A percentile compares a stretch with the other conserved stretches of the same genome.
phyloP scores from a whole-genome alignment of 2,113 vertebrate genomes.

The Psilopogon haemacephalus region DNA sequence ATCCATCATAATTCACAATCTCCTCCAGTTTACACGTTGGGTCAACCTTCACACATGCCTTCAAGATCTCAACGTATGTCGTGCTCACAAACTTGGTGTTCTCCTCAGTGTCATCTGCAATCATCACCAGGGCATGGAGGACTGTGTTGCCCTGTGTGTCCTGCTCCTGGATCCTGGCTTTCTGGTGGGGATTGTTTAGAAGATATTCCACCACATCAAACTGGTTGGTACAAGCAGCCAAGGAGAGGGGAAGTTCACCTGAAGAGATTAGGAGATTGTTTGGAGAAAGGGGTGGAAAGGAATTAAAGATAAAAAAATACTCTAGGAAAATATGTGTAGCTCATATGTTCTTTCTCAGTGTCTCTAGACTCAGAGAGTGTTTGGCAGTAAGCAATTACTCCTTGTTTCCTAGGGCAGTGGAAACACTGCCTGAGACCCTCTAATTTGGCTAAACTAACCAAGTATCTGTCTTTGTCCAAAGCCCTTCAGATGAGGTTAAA shows the following conservation, averaged over 20 bases:
- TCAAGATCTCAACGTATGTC: conserved; percentile 86
- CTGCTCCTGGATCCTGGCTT: conserved; percentile 67
- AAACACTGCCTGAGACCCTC: not conserved
- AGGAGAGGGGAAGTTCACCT: conserved; percentile 93
- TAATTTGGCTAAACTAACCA: not conserved
- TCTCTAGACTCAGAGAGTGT: not conserved
- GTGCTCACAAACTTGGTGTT: conserved; percentile 84
- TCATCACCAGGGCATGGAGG: conserved; percentile 88
- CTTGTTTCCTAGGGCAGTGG: not conserved
- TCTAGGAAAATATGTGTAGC: not conserved
- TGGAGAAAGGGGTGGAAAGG: not conserved
- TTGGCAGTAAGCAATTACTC: not conserved
- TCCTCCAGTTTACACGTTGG: conserved; percentile 82
- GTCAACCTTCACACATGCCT: conserved; percentile 67
- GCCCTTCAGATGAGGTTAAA: not conserved
- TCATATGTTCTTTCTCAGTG: not conserved
- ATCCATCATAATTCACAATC: conserved; percentile 77
- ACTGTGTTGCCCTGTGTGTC: conserved; percentile 90
- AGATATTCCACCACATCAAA: conserved; percentile 84
- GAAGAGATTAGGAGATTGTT: not conserved
- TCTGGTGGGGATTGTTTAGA: conserved; percentile 78
- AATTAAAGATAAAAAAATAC: not conserved
- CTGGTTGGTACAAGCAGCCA: conserved; percentile 96
- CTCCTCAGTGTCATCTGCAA: conserved; percentile 83
- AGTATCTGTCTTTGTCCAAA: not conserved